Evolutionary conservation across 1,140 invertebrate genomes (phyloP).

Genomic region (roundworm (Caenorhabditis elegans)): WBcel235 BX284604.4:5189001-5189500

Average conservation of each 20-base stretch:
- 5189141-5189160: background rate
- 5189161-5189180: background rate
- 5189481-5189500: background rate
- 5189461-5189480: background rate
- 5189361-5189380: constrained; percentile 12
- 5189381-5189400: background rate
- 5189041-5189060: background rate
- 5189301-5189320: background rate
- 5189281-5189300: constrained; percentile 12
- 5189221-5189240: constrained; percentile 5
- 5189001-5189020: background rate
- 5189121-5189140: constrained; percentile 12
- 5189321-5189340: background rate
- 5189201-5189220: background rate
- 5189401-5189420: background rate
- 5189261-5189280: background rate
- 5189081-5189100: background rate
- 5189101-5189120: background rate
- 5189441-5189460: background rate
- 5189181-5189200: background rate
- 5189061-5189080: background rate
- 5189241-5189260: background rate
- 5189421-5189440: background rate
- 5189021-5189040: background rate
- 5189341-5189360: background rate